A percentile compares a stretch with the other conserved stretches of the same genome.
phyloP scores from a whole-genome alignment of 2,888 invertebrate genomes.

The Cheilosia grossa region DNA sequence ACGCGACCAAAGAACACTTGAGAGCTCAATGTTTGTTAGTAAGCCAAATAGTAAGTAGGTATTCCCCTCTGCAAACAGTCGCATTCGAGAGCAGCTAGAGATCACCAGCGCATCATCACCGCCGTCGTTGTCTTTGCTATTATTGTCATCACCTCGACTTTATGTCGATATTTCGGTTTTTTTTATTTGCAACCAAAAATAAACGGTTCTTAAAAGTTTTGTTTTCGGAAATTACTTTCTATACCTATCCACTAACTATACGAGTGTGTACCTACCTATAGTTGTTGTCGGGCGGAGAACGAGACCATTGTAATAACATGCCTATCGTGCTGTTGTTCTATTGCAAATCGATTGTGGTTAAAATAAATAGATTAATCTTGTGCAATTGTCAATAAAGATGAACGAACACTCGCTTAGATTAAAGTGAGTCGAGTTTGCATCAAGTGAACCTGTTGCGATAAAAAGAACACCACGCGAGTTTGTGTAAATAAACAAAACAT shows the following conservation, averaged over 20 bases:
- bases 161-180: slow-evolving; percentile 73
- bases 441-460: slow-evolving; percentile 69
- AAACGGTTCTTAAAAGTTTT: slow-evolving; percentile 75
- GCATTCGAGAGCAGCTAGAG: slow-evolving; percentile 84
- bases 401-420: slow-evolving; percentile 68
- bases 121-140: slow-evolving; percentile 75
- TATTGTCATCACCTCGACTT: slow-evolving; percentile 74
- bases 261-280: background rate
- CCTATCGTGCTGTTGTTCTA: slow-evolving; percentile 69
- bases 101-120: slow-evolving; percentile 82
- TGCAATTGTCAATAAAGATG: slow-evolving; percentile 73
- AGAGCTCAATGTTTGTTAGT: slow-evolving; percentile 84
- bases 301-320: slow-evolving; percentile 69
- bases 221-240: slow-evolving; percentile 74
- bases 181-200: slow-evolving; percentile 73
- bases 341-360: slow-evolving; percentile 73
- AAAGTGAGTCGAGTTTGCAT: slow-evolving; percentile 60
- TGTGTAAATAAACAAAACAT: slow-evolving; percentile 74
- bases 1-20: slow-evolving; percentile 80
- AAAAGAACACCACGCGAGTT: slow-evolving; percentile 69
- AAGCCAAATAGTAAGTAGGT: slow-evolving; percentile 84
- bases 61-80: slow-evolving; percentile 84
- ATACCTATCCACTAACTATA: slow-evolving; percentile 56
- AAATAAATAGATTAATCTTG: slow-evolving; percentile 75
- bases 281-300: slow-evolving; percentile 63